Base-by-base conservation (phyloP, 2,797 vertebrate species). In the Alectoris magna region DNA sequence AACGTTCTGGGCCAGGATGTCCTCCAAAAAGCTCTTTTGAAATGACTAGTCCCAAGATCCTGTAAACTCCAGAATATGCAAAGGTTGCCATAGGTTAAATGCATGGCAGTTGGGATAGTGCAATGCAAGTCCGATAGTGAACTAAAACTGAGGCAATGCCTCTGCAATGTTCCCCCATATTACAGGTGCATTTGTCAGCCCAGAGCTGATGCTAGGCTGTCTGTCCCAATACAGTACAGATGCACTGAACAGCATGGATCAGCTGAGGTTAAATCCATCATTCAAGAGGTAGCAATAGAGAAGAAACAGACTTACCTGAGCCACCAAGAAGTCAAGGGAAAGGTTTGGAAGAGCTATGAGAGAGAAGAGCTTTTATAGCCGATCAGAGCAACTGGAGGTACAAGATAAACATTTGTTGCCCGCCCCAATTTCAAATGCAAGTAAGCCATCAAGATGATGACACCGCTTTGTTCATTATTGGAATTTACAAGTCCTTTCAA, bases 311-410 rank as follows among this genome's bases (percentile, higher is more conserved):
- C 95, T 96, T 60, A 95, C 92, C 95, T 27, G 29, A 93, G 86
- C 74, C 80, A 59, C 26, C 1, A 6, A 75, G 86, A 70, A 59
- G 71, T 59, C 84, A 34, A 91, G 51, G 36, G 74, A 84, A 88
- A 63, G 3, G 86, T 88, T 79, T 93, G 88, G 88, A 90, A 82
- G 68, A 91, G 46, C 7, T 8, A 7, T 9, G 60, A 63, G 64
- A 24, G 12, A 2, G 74, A 43, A 56, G 64, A 67, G 74, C 71
- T 96, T 96, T 95, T 96, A 96, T 96, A 74, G 31, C 44, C 26
- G 34, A 87, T 18, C 3, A 0, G 56, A 84, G 70, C 56, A 77
- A 16, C 29, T 46, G 51, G 67, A 84, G 59, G 63, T 34, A 64
- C 53, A 49, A 39, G 36, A 60, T 48, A 75, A 70, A 55, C 77